Base-by-base conservation (phyloP, 2,888 invertebrate genomes). In the Girardia tigrina region DNA sequence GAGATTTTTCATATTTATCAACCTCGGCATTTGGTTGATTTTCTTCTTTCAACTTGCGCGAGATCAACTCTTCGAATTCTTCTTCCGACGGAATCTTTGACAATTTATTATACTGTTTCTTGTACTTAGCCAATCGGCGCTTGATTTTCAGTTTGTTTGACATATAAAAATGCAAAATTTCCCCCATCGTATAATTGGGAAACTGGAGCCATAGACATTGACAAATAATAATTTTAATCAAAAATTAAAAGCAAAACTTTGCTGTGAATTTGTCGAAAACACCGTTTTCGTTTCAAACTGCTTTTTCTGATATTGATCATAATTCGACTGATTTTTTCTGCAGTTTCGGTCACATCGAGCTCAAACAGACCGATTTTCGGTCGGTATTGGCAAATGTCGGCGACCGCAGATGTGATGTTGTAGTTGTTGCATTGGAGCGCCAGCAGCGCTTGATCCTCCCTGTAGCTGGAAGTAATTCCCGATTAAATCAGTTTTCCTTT, bases 131-230 rank as follows among this genome's bases (percentile, higher is more conserved):
- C 23, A 56, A 56, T 4, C 56, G 56, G n/a, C 56, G 56, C 23
- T 56, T 56, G 2, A 56, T n/a, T 56, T 56, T 56, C 56, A 56
- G n/a, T 56, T 56, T 56, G n/a, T 56, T 56, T 16, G 56, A 56
- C 56, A 56, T 56, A 23, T 56, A 56, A 23, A 56, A 56, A 56
- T 56, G 56, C n/a, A 56, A 56, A 6, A 56, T 20, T 56, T 56
- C 56, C 23, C 56, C 56, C 56, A 56, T 56, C n/a, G 56, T 56
- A n/a, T 56, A 56, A 56, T 56, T 56, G 8, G 56, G 56, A 56
- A 56, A 56, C 56, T 56, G 36, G 16, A 36, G 16, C 36, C 8
- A 16, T 36, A 36, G 36, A 56, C n/a, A 56, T 56, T 56, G 4
- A 56, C 4, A 6, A 56, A 56, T 56, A 6, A n/a, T 4, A 6